These are phyloP conservation scores for Galerucella calmariensis DNA, from an alignment of 2,888 invertebrate genomes.

Conservation along the genomic window DNA sequence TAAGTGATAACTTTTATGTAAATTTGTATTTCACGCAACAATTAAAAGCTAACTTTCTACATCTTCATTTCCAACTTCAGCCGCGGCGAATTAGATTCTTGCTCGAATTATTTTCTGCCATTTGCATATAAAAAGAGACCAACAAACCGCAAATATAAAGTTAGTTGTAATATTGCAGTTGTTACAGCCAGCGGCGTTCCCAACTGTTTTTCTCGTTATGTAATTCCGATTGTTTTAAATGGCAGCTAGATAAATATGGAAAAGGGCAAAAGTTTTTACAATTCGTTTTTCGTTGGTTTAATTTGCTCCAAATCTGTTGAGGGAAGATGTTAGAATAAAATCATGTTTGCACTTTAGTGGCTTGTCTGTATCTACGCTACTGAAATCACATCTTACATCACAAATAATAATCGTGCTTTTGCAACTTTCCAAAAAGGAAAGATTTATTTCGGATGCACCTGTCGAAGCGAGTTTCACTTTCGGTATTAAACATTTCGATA, in stretches of 20 bases:
- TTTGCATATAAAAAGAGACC: constrained; percentile 30
- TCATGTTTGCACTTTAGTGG: too few relatives aligned
- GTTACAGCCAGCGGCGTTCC: neutral
- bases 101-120: constrained; percentile 33
- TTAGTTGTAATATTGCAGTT: constrained; percentile 26
- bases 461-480: constrained; percentile 1
- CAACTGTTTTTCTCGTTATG: neutral
- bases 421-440: constrained; percentile 13
- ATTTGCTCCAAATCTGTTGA: too few relatives aligned
- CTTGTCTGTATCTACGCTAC: neutral
- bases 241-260: neutral
- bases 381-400: constrained; percentile 7
- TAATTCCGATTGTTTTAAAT: neutral
- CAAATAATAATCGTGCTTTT: constrained; percentile 5
- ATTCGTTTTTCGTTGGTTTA: too few relatives aligned
- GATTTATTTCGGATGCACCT: constrained; percentile 1
- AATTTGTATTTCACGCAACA: constrained; percentile 43
- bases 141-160: constrained; percentile 26
- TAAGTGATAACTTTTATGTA: constrained; percentile 40
- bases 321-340: too few relatives aligned
- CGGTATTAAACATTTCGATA: constrained; percentile 4
- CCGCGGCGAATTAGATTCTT: constrained; percentile 16
- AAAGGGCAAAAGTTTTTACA: too few relatives aligned
- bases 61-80: constrained; percentile 36
- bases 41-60: constrained; percentile 39